These are phyloP conservation scores for Ibidorhyncha struthersii DNA, from an alignment of 2,113 vertebrate genomes.

Conservation along the genomic window DNA sequence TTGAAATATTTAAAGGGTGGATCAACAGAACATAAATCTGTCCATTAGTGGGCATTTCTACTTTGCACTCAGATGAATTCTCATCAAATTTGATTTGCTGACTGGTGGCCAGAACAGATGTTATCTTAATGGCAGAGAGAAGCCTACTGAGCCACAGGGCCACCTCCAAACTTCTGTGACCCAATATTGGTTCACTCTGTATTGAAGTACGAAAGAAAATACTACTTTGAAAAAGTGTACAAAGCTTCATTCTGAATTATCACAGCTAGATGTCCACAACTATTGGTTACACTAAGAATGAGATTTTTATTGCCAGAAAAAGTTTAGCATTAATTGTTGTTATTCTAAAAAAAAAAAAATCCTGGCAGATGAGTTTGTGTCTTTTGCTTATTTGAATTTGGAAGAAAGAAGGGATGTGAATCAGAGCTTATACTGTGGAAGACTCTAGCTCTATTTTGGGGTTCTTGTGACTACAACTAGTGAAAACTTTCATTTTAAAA, in stretches of 20 bases:
- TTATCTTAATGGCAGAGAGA: conserved; percentile 70
- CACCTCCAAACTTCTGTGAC: conserved; percentile 56
- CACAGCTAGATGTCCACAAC: background rate
- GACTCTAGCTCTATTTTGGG: background rate
- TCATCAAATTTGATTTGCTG: conserved; percentile 73
- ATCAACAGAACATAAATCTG: conserved; percentile 46
- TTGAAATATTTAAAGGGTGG: conserved; percentile 37
- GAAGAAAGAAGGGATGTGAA: background rate
- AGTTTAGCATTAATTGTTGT: background rate
- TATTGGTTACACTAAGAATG: background rate
- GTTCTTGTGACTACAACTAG: background rate
- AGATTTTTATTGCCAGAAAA: background rate
- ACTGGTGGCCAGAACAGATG: conserved; percentile 72
- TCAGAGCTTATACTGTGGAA: background rate
- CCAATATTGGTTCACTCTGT: background rate
- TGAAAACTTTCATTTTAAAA: background rate
- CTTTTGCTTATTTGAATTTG: background rate
- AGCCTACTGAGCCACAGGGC: conserved; percentile 55
- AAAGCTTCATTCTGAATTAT: background rate
- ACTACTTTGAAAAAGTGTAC: background rate
- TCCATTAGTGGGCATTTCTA: conserved; percentile 59
- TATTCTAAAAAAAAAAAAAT: background rate
- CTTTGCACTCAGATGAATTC: conserved; percentile 67
- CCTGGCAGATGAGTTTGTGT: background rate
- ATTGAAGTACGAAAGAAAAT: background rate